Evolutionary conservation across 2,113 vertebrate species (phyloP).

Genomic region (Ophiodon elongatus): DNA sequence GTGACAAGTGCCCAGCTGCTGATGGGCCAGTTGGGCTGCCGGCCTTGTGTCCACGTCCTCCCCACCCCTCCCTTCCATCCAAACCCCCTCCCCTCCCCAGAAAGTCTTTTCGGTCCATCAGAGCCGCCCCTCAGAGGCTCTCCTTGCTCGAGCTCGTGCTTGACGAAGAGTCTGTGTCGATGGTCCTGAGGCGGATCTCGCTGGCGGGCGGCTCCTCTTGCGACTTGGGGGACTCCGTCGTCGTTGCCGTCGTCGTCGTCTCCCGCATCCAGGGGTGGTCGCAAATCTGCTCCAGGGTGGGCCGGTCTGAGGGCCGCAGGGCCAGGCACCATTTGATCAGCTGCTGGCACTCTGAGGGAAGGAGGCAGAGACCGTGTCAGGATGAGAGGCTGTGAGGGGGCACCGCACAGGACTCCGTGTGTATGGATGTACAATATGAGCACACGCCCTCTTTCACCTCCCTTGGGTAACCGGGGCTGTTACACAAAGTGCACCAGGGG

Average conservation of each 20-base stretch:
- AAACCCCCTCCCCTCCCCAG: conserved; percentile 57
- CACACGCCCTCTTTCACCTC: conserved; percentile 12
- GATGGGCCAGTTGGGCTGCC: conserved; percentile 66
- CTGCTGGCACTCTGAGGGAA: conserved; percentile 92
- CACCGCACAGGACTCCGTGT: conserved; percentile 19
- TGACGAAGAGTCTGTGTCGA: conserved; percentile 91
- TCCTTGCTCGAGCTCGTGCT: conserved; percentile 98
- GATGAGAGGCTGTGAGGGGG: neutral
- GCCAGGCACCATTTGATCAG: conserved; percentile 98
- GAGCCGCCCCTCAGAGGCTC: conserved; percentile 89
- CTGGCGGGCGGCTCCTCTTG: conserved; percentile 83
- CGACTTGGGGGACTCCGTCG: conserved; percentile 81
- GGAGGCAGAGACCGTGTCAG: neutral
- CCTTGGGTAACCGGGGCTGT: conserved; percentile 3
- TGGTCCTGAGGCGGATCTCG: conserved; percentile 91
- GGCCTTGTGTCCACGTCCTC: conserved; percentile 72
- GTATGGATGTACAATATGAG: conserved; percentile 16
- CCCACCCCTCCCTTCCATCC: conserved; percentile 76
- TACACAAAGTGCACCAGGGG: conserved; percentile 26
- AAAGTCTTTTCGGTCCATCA: conserved; percentile 78
- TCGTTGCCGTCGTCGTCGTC: conserved; percentile 57
- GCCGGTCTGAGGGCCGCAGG: conserved; percentile 94
- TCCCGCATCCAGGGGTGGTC: conserved; percentile 94
- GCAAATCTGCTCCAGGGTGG: conserved; percentile 96
- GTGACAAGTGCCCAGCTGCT: conserved; percentile 24